A percentile compares a stretch with the other conserved stretches of the same genome.
These are phyloP conservation scores for Toxonevra muliebris DNA, from an alignment of 2,888 invertebrate species.

Conservation along the genomic window DNA sequence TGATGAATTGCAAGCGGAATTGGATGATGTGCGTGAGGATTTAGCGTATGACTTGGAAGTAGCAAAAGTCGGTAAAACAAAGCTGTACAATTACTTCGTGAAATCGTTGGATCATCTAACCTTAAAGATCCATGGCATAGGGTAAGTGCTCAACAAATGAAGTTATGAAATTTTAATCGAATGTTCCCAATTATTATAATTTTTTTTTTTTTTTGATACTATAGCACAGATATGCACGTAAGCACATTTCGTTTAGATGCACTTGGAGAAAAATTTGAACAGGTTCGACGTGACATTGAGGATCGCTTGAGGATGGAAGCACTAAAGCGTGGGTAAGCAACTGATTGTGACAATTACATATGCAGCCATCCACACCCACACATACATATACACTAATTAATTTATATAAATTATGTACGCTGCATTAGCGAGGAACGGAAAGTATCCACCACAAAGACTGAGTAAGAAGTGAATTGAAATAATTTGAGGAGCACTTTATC, in stretches of 20 bases:
- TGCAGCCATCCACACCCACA: neutral
- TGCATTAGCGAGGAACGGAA: slow-evolving; percentile 20
- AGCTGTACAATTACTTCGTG: slow-evolving; percentile 74
- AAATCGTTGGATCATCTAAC: slow-evolving; percentile 74
- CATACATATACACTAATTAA: too few relatives aligned
- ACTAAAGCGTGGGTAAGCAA: slow-evolving; percentile 53
- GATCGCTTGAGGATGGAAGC: slow-evolving; percentile 70
- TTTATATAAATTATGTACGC: slow-evolving; percentile 13
- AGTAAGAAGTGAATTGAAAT: slow-evolving; percentile 19
- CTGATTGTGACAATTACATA: neutral
- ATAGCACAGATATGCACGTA: slow-evolving; percentile 13
- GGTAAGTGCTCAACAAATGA: slow-evolving; percentile 56
- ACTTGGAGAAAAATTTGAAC: slow-evolving; percentile 69
- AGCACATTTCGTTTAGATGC: slow-evolving; percentile 73
- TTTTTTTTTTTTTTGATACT: neutral
- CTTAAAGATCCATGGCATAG: slow-evolving; percentile 70
- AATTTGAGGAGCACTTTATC: too few relatives aligned
- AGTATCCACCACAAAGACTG: slow-evolving; percentile 1
- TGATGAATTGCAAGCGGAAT: slow-evolving; percentile 69
- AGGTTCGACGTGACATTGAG: slow-evolving; percentile 69
- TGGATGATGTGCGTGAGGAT: slow-evolving; percentile 72
- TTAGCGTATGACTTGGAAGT: slow-evolving; percentile 77
- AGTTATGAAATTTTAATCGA: neutral
- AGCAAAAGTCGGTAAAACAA: slow-evolving; percentile 71
- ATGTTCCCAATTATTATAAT: neutral